Conservation (phyloP, 2,797 vertebrate species). For the Menidia menidia region DNA sequence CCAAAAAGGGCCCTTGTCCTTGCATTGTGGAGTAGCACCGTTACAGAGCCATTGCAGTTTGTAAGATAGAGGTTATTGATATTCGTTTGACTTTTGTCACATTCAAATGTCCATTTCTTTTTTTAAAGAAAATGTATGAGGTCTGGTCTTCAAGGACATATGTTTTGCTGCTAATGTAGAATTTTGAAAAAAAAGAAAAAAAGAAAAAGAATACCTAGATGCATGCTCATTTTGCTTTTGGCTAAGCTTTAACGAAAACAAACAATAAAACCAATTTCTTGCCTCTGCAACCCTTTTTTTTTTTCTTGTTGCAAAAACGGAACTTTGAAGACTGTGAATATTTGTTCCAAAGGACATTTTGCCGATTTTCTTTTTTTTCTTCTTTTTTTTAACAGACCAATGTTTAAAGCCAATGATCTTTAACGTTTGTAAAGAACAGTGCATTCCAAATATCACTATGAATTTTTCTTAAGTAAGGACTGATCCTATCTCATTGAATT, state of each 20-base stretch:
- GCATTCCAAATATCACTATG: slow-evolving; percentile 89
- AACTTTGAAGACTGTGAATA: slow-evolving; percentile 98
- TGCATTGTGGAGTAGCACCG: slow-evolving; percentile 90
- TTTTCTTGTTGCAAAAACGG: slow-evolving; percentile 94
- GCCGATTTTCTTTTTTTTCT: slow-evolving; percentile 79
- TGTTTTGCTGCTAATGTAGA: slow-evolving; percentile 94
- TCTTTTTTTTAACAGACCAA: slow-evolving; percentile 87
- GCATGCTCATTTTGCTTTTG: slow-evolving; percentile 92
- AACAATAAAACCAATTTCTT: slow-evolving; percentile 89
- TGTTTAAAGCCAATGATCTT: slow-evolving; percentile 90
- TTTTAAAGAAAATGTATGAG: slow-evolving; percentile 83
- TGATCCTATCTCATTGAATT: slow-evolving; percentile 79
- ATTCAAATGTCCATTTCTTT: slow-evolving; percentile 82
- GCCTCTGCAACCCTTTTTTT: slow-evolving; percentile 83
- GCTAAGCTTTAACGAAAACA: slow-evolving; percentile 92
- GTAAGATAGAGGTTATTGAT: slow-evolving; percentile 89
- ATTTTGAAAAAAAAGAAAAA: slow-evolving; percentile 85
- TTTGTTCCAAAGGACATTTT: slow-evolving; percentile 92
- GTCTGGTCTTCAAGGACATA: slow-evolving; percentile 92
- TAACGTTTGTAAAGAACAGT: slow-evolving; percentile 89
- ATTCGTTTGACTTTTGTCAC: slow-evolving; percentile 86
- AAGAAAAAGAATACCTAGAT: slow-evolving; percentile 85
- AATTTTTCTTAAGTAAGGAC: slow-evolving; percentile 88
- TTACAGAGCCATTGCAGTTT: slow-evolving; percentile 92
- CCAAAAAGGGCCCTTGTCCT: slow-evolving; percentile 90